Base-by-base conservation (phyloP, 2,888 invertebrate genomes). In the Laothoe populi region DNA sequence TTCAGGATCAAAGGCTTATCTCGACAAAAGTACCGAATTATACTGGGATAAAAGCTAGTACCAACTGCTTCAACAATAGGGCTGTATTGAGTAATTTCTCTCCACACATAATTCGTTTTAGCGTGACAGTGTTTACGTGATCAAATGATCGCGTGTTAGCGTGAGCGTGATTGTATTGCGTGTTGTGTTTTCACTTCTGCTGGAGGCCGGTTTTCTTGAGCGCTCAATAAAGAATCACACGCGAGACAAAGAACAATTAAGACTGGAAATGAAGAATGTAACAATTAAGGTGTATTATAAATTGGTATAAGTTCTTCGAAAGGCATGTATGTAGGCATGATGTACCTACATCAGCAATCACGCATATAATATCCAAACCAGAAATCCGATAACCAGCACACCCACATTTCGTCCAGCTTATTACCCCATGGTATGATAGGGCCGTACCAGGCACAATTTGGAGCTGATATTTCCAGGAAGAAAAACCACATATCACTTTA, bases 111-210 rank as follows among this genome's bases (percentile, higher is more conserved):
- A 53, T 53, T 42, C 60, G 19, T 53, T 61, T 61, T 35, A 35
- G 59, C 48, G 57, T 68, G 66, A 62, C 68, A 63, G 67, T 65
- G 49, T 60, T 76, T 69, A 75, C 78, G 78, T 79, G 81, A 86
- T 81, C 83, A 78, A 75, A 78, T 71, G 73, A 80, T 87, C 73
- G 85, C 86, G 83, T 86, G 86, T 70, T 88, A 68, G 87, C 89
- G 87, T 88, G 88, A 67, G 63, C 64, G 64, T 69, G 73, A 75
- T 71, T 68, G 64, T 67, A 74, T 88, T 84, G 90, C 90, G 90
- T 90, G 90, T 78, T 66, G 69, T 78, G 79, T 83, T 87, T 85
- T 85, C 85, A 83, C 84, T 86, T 81, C 83, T 74, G 76, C 78
- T 77, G 72, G 69, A 75, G 70, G 74, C 76, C 78, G 76, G 78